phyloP scores from a whole-genome alignment of 1,140 invertebrate genomes.

The Planococcus citri region DNA sequence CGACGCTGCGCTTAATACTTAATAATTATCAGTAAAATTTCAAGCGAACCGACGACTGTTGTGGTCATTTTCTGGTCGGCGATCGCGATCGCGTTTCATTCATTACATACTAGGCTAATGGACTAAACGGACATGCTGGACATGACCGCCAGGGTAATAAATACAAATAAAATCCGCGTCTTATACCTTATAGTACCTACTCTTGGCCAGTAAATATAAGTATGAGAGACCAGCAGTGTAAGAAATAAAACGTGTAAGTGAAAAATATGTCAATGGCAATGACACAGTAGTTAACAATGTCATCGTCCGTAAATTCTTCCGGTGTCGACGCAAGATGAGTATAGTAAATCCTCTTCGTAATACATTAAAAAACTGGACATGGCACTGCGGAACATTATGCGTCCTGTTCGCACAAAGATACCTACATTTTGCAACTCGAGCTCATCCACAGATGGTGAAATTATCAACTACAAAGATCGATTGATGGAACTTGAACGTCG shows the following conservation, averaged over 20 bases:
- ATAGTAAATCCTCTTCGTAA: background rate
- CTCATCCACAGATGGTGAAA: too few relatives aligned
- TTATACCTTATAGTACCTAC: too few relatives aligned
- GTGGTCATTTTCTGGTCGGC: background rate
- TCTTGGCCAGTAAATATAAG: background rate
- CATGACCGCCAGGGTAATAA: background rate
- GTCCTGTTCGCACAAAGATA: too few relatives aligned
- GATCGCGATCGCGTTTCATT: background rate
- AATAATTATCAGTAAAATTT: background rate
- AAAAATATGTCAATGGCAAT: background rate
- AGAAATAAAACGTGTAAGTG: background rate
- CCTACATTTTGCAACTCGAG: too few relatives aligned
- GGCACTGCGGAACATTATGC: too few relatives aligned
- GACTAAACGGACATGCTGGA: background rate
- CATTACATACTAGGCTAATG: background rate
- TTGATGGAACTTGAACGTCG: too few relatives aligned
- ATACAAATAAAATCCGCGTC: background rate
- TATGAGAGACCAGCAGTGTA: background rate
- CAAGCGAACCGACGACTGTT: too few relatives aligned
- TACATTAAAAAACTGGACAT: too few relatives aligned
- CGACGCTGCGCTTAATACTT: background rate
- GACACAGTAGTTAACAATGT: background rate
- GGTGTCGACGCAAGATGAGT: too few relatives aligned
- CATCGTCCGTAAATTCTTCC: background rate
- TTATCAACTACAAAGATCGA: too few relatives aligned